A percentile compares a stretch with the other conserved stretches of the same genome.
These are phyloP conservation scores for Oncorhynchus kisutch DNA, from an alignment of 2,113 vertebrate genomes.

Conservation along the genomic window DNA sequence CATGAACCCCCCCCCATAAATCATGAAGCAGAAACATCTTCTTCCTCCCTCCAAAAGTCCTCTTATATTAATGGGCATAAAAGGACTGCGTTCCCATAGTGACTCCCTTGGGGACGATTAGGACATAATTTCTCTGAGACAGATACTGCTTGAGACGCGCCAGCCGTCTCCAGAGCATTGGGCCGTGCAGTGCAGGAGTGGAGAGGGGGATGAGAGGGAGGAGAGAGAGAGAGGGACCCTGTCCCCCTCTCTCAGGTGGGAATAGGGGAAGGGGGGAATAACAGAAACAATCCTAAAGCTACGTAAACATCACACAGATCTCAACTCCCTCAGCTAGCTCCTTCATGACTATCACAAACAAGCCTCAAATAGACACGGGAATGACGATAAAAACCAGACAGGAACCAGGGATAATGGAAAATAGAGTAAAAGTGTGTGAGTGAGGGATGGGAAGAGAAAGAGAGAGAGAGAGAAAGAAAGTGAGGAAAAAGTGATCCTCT, in stretches of 20 bases:
- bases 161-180: conserved; percentile 53
- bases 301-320: conserved; percentile 28
- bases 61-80: conserved; percentile 8
- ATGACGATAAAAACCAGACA: conserved; percentile 21
- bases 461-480: not conserved
- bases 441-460: not conserved
- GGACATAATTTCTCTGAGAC: conserved; percentile 53
- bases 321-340: conserved; percentile 1
- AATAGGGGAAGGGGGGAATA: conserved; percentile 16
- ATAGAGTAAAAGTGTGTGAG: not conserved
- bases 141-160: conserved; percentile 58
- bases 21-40: conserved; percentile 24
- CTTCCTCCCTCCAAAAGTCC: conserved; percentile 14
- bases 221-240: not conserved
- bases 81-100: conserved; percentile 17
- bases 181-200: not conserved
- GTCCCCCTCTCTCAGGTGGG: conserved; percentile 25
- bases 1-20: not conserved
- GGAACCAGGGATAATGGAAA: conserved; percentile 1
- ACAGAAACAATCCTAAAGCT: conserved; percentile 30
- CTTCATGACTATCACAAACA: conserved; percentile 31
- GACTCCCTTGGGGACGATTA: conserved; percentile 47
- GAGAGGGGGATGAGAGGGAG: not conserved
- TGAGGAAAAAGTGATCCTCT: conserved; percentile 28
- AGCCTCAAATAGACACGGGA: conserved; percentile 20